Evolutionary conservation across 1,140 invertebrate genomes (phyloP), one percentile per base, ranked within the genome.

Genomic region (Andrena cerasifolii): DNA sequence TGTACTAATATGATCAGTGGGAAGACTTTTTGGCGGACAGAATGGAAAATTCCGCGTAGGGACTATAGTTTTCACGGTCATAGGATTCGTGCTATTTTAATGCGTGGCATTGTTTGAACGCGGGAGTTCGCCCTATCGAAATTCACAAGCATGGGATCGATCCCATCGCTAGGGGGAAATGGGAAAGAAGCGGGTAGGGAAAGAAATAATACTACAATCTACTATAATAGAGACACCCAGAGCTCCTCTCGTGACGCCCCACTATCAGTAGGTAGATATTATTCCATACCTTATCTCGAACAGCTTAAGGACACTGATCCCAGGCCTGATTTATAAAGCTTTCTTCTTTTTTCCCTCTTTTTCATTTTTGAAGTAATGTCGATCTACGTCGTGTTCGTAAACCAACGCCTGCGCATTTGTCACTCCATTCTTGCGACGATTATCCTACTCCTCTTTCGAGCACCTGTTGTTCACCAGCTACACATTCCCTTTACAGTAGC

Each of bases 401-500:
- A 21, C 40, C 8, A 68, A 59, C 65, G 53, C 43, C 24, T 68
- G 31, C 53, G 65, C 53, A 6, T 58, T 76, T 67, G n/a, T 43
- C 12, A 5, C 18, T 36, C 1, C n/a, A 24, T 31, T 24, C 16
- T 47, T n/a, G n/a, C 36, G 7, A 36, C 8, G 36, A n/a, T 45
- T 47, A 12, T 31, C 28, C 36, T 24, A 3, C 26, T 51, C 58
- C 12, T 12, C 1, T 18, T 4, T 18, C 4, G 18, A 71, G 58
- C 67, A 71, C 33, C 54, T 71, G 58, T 71, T 77, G 47, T 70
- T 77, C 66, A 31, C 14, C 14, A 53, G 71, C 18, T 77, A 21
- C 24, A 26, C 21, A 51, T 18, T 6, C 4, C 16, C 14, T 24
- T 51, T 51, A 3, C 51, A 77, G 53, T 61, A 24, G 14, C 18